phyloP scores from a whole-genome alignment of 2,113 vertebrate species.

The Pachycephala philippinensis region DNA sequence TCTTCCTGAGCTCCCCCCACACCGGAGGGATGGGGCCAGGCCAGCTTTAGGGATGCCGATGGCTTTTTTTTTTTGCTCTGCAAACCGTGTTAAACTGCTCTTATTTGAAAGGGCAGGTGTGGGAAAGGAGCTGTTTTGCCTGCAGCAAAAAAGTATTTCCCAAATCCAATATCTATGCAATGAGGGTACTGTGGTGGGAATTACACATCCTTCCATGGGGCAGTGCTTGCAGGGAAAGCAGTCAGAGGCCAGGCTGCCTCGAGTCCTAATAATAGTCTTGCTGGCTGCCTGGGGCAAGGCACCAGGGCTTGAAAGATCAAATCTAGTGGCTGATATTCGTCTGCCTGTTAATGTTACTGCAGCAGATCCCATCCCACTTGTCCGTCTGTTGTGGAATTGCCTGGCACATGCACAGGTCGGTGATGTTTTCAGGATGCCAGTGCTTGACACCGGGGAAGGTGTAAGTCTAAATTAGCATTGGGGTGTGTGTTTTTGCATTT shows the following conservation, averaged over 20 bases:
- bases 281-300: slow-evolving; percentile 2
- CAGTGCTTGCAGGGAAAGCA: not conserved
- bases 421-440: not conserved
- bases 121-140: not conserved
- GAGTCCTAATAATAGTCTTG: not conserved
- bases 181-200: not conserved
- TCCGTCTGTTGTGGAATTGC: not conserved
- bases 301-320: not conserved
- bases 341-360: not conserved
- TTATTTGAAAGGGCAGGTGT: not conserved
- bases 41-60: not conserved
- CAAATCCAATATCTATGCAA: slow-evolving; percentile 46
- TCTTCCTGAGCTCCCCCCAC: not conserved
- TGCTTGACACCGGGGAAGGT: not conserved
- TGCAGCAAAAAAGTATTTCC: not conserved
- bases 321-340: not conserved
- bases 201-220: not conserved
- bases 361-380: not conserved
- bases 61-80: not conserved
- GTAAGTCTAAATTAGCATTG: not conserved
- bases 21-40: not conserved
- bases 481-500: not conserved
- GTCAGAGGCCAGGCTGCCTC: not conserved
- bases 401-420: rapidly evolving
- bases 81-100: not conserved